These are phyloP conservation scores for Campylomormyrus numenius DNA, from an alignment of 2,113 vertebrate species.

Conservation along the genomic window DNA sequence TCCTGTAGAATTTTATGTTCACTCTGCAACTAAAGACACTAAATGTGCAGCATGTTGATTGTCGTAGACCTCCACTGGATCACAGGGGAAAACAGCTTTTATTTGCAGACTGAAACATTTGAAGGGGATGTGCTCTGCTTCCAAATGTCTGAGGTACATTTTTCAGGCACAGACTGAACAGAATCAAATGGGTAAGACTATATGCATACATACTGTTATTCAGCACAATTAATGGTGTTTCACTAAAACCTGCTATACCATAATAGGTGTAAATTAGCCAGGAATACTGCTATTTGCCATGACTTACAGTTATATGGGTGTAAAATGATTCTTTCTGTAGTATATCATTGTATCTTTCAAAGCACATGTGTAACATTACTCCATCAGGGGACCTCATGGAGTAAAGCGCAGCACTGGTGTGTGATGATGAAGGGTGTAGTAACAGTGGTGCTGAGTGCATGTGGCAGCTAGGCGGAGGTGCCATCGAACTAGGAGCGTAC, in stretches of 20 bases:
- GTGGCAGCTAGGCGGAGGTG: background rate
- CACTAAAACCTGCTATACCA: background rate
- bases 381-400: background rate
- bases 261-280: background rate
- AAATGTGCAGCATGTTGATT: background rate
- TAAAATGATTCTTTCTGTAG: background rate
- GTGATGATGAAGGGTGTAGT: background rate
- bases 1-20: background rate
- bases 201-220: background rate
- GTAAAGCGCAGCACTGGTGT: background rate
- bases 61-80: background rate
- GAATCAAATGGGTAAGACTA: background rate
- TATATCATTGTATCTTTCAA: background rate
- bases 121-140: background rate
- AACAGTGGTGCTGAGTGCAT: background rate
- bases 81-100: background rate
- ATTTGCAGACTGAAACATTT: background rate
- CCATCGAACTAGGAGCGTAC: background rate
- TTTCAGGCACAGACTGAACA: background rate
- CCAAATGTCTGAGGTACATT: background rate
- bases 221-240: background rate
- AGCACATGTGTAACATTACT: background rate
- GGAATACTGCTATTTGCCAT: background rate
- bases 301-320: background rate
- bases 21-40: background rate